Evolutionary conservation across 2,888 invertebrate species (phyloP).

Genomic region (Calliphora vomitoria): DNA sequence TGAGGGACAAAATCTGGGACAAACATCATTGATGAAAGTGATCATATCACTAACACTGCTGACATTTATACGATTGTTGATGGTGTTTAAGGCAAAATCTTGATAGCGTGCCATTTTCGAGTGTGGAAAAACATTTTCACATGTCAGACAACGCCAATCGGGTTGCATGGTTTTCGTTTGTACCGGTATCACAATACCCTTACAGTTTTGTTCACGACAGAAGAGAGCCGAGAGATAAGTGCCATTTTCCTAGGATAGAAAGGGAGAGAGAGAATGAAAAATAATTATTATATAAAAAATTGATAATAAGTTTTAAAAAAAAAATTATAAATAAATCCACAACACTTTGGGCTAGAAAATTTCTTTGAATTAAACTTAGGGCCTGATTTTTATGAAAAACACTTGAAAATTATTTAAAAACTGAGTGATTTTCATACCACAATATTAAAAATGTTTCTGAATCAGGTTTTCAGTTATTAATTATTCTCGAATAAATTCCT

Average conservation of each 20-base stretch:
- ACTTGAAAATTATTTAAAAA: too few species aligned
- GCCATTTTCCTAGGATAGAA: constrained; percentile 81
- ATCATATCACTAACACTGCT: constrained; percentile 82
- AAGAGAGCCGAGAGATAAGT: constrained; percentile 83
- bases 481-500: too few species aligned
- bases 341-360: too few species aligned
- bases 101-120: constrained; percentile 83
- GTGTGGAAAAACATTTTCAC: constrained; percentile 83
- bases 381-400: too few species aligned
- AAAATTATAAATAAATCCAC: background rate
- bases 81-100: constrained; percentile 82
- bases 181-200: constrained; percentile 85
- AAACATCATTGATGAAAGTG: constrained; percentile 82
- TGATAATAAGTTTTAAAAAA: background rate
- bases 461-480: too few species aligned
- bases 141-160: constrained; percentile 88
- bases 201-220: constrained; percentile 85
- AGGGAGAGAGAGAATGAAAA: constrained; percentile 1
- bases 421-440: too few species aligned
- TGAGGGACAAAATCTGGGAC: constrained; percentile 83
- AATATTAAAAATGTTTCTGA: too few species aligned
- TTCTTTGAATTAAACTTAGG: too few species aligned
- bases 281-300: background rate
- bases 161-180: constrained; percentile 87
- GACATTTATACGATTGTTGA: constrained; percentile 82